Percentiles rank a stretch among this genome's conserved stretches.
phyloP scores from a whole-genome alignment of 2,888 invertebrate genomes.

The Marasmarcha lunaedactyla region DNA sequence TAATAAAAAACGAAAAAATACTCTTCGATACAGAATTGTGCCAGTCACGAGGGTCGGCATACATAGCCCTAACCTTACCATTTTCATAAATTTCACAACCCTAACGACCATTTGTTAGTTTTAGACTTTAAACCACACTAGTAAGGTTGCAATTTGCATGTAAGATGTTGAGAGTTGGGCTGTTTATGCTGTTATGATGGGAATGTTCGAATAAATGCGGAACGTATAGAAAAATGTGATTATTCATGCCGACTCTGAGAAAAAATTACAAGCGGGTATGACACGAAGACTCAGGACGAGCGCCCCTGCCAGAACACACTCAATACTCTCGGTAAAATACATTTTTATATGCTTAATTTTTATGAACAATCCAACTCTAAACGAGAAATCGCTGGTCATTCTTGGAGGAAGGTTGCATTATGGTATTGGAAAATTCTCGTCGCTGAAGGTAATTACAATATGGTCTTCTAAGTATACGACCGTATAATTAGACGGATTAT shows the following conservation, averaged over 20 bases:
- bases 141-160: conserved; percentile 37
- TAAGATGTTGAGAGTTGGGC: conserved; percentile 26
- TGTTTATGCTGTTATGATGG: conserved; percentile 17
- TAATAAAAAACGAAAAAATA: conserved; percentile 62
- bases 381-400: too few relatives aligned
- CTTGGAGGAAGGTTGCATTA: too few relatives aligned
- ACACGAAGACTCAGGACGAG: conserved; percentile 26
- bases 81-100: conserved; percentile 61
- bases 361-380: too few relatives aligned
- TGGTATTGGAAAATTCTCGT: too few relatives aligned
- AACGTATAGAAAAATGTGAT: conserved; percentile 67
- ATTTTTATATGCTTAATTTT: too few relatives aligned
- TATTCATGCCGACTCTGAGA: conserved; percentile 63
- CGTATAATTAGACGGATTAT: too few relatives aligned
- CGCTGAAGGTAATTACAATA: too few relatives aligned
- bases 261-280: conserved; percentile 52
- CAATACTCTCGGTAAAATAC: too few relatives aligned
- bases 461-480: too few relatives aligned
- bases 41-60: conserved; percentile 58
- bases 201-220: conserved; percentile 48
- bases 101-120: conserved; percentile 24
- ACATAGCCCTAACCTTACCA: conserved; percentile 32
- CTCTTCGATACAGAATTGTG: conserved; percentile 56
- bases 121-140: conserved; percentile 21
- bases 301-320: too few relatives aligned